These are phyloP conservation scores for Pilophorus perplexus DNA, from an alignment of 2,888 invertebrate species.

Conservation along the genomic window DNA sequence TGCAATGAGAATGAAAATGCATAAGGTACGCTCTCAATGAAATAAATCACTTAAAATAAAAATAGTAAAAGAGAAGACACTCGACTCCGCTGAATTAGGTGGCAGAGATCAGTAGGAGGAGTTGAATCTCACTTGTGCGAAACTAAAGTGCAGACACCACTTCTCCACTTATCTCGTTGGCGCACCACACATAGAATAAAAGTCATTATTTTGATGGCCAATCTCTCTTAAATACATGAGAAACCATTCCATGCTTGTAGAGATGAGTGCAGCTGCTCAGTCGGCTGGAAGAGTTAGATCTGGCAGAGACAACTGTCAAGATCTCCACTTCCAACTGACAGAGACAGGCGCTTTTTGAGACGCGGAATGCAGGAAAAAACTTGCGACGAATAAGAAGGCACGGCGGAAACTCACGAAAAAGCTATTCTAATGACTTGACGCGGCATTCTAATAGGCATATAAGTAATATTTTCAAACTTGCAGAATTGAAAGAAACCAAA, in stretches of 20 bases:
- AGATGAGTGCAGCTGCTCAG: constrained; percentile 47
- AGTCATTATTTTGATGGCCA: neutral
- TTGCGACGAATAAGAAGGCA: no score
- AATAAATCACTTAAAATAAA: neutral
- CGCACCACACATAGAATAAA: constrained; percentile 8
- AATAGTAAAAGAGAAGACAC: neutral
- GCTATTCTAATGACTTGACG: neutral
- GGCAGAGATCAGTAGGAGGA: constrained; percentile 69
- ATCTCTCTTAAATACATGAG: neutral
- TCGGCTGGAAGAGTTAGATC: constrained; percentile 76
- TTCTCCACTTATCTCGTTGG: constrained; percentile 61
- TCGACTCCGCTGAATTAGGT: no score
- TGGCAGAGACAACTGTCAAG: constrained; percentile 61
- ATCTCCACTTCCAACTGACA: constrained; percentile 66
- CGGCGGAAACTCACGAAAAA: no score
- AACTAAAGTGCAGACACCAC: constrained; percentile 63
- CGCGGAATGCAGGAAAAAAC: neutral
- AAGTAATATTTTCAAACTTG: neutral
- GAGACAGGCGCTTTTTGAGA: constrained; percentile 47
- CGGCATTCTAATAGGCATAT: no score
- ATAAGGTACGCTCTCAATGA: constrained; percentile 5
- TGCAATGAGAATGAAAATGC: constrained; percentile 8
- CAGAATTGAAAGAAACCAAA: neutral
- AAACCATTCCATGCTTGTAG: neutral
- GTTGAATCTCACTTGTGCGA: constrained; percentile 67